Evolutionary conservation across 2,797 vertebrate species (phyloP), one percentile per base, ranked within the genome.

Genomic region (Sebastes iracundus): DNA sequence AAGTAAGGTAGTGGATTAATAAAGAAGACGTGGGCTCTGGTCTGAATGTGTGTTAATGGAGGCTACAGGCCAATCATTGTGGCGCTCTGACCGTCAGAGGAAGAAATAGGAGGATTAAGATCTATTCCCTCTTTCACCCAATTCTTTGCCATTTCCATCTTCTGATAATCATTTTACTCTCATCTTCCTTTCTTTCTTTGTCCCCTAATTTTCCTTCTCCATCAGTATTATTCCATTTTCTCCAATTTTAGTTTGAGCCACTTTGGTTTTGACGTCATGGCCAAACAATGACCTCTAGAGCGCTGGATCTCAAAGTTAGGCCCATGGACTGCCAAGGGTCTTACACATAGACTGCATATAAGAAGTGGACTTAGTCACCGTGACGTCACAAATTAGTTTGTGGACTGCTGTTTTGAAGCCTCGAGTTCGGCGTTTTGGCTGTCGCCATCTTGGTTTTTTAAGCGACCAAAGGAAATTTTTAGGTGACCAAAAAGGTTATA

Each of bases 1-100:
- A 88, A 92, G 92, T 88, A 90, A 89, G 75, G 69, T 23, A 35
- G 75, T 30, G 64, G 79, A 92, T 90, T 87, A 90, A 90, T 90
- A 80, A 80, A 77, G 23, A 78, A 80, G 35, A 88, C 74, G 79
- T 63, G 81, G 69, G 80, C 78, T 79, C 38, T 33, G 72, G 73
- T 78, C 75, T 78, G 77, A 84, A 84, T 83, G 77, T 55, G 72
- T 71, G 46, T 72, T 85, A 72, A 73, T 84, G 60, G 23, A 32
- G 71, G 84, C 61, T 71, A 70, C 64, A 53, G 75, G 62, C 78
- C 81, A 69, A 23, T 79, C 77, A 83, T 70, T 63, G 79, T 77
- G 75, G 71, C 4, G n/a, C 65, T 70, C 71, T 33, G 60, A 67
- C 58, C 59, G 56, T 56, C 55, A 46, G 38, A 42, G 28, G 64